These are phyloP conservation scores for Bostrychus sinensis DNA, from an alignment of 2,113 vertebrate genomes.

Conservation along the genomic window DNA sequence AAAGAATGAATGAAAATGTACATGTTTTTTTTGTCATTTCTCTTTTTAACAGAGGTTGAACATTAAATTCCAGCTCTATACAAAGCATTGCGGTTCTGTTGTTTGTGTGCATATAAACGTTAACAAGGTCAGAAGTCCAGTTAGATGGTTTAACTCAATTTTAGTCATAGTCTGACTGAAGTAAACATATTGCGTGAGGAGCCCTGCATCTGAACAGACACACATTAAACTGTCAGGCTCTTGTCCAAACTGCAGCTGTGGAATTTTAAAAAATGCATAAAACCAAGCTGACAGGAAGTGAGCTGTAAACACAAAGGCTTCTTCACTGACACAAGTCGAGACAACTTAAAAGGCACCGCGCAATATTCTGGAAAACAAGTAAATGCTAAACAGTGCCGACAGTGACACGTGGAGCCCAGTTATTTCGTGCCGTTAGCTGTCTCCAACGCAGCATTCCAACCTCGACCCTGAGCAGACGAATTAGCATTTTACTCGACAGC, in stretches of 20 bases:
- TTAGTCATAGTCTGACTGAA: neutral
- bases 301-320: conserved; percentile 18
- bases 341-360: conserved; percentile 1
- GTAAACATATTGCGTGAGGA: neutral
- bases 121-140: conserved; percentile 6
- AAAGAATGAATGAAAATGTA: too few species aligned
- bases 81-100: too few species aligned
- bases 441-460: neutral
- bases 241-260: conserved; percentile 2
- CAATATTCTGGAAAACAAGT: conserved; percentile 13
- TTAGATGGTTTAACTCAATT: neutral
- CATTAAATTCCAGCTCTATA: too few species aligned
- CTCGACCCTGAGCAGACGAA: conserved; percentile 2
- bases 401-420: conserved; percentile 3
- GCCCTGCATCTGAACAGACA: neutral
- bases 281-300: conserved; percentile 3
- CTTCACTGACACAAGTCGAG: conserved; percentile 10
- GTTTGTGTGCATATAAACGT: neutral
- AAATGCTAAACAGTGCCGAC: conserved; percentile 18
- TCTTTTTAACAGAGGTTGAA: too few species aligned
- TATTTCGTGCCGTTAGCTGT: conserved; percentile 10
- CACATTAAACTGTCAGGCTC: conserved; percentile 30
- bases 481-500: conserved; percentile 11
- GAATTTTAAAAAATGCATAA: conserved; percentile 6
- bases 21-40: too few species aligned